Evolutionary conservation across 1,140 invertebrate species (phyloP), one percentile per base, ranked within the genome.

Genomic region (Hormaphis cornu): DNA sequence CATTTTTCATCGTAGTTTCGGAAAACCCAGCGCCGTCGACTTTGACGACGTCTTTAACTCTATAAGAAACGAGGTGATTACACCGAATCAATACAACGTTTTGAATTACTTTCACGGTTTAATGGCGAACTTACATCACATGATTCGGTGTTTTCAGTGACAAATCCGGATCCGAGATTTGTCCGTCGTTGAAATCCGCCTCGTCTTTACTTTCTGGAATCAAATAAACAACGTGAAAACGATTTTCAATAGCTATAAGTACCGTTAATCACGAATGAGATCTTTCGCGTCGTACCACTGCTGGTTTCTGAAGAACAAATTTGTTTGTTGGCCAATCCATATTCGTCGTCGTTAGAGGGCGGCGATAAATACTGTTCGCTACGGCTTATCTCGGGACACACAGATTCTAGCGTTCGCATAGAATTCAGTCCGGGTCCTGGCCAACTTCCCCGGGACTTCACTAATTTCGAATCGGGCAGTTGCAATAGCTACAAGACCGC

Each of bases 361-460:
- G 22, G 52, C 42, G 44, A 70, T 5, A 91, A 75, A 71, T 91
- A 88, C 76, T 91, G 89, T 73, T 92, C 89, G 26, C 89, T 90
- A 74, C 90, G 90, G 52, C 89, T 90, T 72, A 90, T 86, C 74
- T 91, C 89, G 1, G 84, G 82, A 26, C 82, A 84, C n/a, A 71
- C 61, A 4, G 61, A 66, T 22, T 66, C 61, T 20, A 66, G 18
- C 1, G 44, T 66, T 8, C 61, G 61, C 61, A 66, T 66, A 0
- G 61, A 66, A 7, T 66, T 71, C 0, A 85, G 82, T n/a, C 86
- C 88, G 0, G 89, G 89, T 0, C 89, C 89, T 0, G 89, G 89
- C 89, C 89, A 91, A 35, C 87, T 89, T 3, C 89, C 89, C 40
- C 89, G 80, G 2, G 85, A 85, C 77, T 91, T 91, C 0, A 84